Evolutionary conservation across 2,888 invertebrate species (phyloP).

Genomic region (Terebella lapidaria): DNA sequence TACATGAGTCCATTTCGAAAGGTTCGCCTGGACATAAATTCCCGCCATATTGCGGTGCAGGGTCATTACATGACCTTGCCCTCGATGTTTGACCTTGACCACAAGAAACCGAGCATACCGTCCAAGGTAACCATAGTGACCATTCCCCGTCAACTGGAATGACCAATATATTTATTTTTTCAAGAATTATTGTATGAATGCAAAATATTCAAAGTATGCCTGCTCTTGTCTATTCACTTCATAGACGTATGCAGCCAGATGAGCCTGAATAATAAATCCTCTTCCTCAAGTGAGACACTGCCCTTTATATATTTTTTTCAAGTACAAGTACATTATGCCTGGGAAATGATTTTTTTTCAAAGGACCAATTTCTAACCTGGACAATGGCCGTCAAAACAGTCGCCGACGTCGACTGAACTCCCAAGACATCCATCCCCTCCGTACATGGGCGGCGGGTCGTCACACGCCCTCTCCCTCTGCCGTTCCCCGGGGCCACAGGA

Average conservation of each 20-base stretch:
- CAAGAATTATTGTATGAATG: too few species aligned
- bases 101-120: background rate
- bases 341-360: too few species aligned
- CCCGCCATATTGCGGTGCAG: background rate
- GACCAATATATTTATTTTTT: too few species aligned
- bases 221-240: too few species aligned
- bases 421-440: conserved; percentile 9
- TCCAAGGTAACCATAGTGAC: background rate
- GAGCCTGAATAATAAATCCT: too few species aligned
- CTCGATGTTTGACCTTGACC: background rate
- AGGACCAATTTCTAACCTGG: background rate
- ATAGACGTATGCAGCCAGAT: too few species aligned
- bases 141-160: background rate
- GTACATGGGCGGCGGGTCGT: conserved; percentile 7
- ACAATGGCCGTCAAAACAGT: background rate
- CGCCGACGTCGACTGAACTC: background rate
- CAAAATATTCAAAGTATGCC: too few species aligned
- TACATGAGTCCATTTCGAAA: background rate
- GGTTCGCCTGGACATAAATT: background rate
- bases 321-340: too few species aligned
- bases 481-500: conserved; percentile 10
- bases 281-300: too few species aligned
- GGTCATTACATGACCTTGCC: background rate
- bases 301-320: too few species aligned
- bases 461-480: conserved; percentile 1